Conservation (phyloP, 2,113 vertebrate genomes). For the Conger conger region DNA sequence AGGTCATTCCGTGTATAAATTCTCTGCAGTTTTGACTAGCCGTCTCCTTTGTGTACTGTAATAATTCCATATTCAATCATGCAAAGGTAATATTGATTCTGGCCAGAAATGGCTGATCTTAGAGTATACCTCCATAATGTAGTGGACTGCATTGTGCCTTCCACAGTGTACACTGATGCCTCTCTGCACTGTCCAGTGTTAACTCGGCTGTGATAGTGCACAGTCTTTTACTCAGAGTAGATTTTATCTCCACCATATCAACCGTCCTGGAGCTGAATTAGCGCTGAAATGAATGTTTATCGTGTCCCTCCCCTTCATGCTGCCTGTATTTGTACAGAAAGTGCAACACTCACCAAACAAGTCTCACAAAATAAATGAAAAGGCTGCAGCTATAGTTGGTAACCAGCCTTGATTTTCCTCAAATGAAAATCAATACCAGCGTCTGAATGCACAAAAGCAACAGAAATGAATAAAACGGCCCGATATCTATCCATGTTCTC, state of each 20-base stretch:
- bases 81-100: no score
- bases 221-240: no score
- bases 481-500: conserved; percentile 7
- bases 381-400: neutral
- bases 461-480: conserved; percentile 22
- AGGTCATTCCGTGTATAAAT: neutral
- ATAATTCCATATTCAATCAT: no score
- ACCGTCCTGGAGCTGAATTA: no score
- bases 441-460: conserved; percentile 26
- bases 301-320: neutral
- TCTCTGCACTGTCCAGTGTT: no score
- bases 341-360: neutral
- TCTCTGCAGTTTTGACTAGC: neutral
- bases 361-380: conserved; percentile 6
- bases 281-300: neutral
- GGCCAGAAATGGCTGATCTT: no score
- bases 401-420: conserved; percentile 1
- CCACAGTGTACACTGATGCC: no score
- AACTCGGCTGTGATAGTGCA: no score
- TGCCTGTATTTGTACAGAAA: neutral
- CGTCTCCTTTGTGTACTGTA: no score
- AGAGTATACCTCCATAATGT: no score
- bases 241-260: no score
- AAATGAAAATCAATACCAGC: conserved; percentile 32
- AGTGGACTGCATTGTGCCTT: no score